Evolutionary conservation across 2,797 vertebrate genomes (phyloP), one percentile per base, ranked within the genome.

Genomic region (Eospalax fontanierii): DNA sequence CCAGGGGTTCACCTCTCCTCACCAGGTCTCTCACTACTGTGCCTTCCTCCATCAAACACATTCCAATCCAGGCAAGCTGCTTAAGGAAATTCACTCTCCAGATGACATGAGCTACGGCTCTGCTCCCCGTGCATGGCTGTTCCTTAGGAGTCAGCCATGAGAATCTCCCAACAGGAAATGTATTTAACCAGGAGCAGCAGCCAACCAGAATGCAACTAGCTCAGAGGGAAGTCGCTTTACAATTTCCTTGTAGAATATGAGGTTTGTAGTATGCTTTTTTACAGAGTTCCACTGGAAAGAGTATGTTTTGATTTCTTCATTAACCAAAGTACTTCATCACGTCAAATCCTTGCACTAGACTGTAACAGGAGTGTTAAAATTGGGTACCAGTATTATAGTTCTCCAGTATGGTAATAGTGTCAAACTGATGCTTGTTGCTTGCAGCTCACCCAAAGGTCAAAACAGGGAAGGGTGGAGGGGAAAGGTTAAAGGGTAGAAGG

Each of bases 301-400:
- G 10, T 54, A 28, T 26, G 22, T 88, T 91, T 95, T 90, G 83
- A 40, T 83, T 86, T 89, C 38, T 76, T 66, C 66, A 89, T 91
- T 91, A 78, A 68, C 26, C 1, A 6, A 35, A 92, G 65, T n/a
- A 40, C 21, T 84, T 22, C 7, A 33, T 87, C n/a, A 26, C 22
- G n/a, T 68, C 38, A 75, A 24, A 76, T 79, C 82, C 9, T 83
- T 78, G 70, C 16, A 88, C 16, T 80, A 26, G 66, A 6, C 38
- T 61, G 92, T 33, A 61, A 92, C 24, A 24, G 33, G 54, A 78
- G 66, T 18, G 26, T 75, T n/a, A 43, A 61, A 59, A 54, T 85
- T 73, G 83, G 26, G 38, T 46, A 18, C 14, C 11, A 84, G 11
- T 28, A n/a, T 1, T 57, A 38, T 30, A 63, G 40, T 79, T 88